phyloP scores from a whole-genome alignment of 2,888 invertebrate genomes.

The Danaus chrysippus region DNA sequence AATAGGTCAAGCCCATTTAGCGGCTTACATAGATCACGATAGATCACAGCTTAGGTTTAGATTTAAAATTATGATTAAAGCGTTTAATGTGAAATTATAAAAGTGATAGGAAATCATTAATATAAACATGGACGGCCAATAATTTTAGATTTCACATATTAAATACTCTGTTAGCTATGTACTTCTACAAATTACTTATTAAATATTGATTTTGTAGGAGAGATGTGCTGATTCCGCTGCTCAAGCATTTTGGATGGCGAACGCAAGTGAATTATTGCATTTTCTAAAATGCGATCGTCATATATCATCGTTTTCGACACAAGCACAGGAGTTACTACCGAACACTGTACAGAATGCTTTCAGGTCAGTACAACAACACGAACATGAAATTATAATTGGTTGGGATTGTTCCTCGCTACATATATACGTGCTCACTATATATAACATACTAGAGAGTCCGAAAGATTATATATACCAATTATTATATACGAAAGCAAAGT shows the following conservation, averaged over 20 bases:
- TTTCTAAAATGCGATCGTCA: constrained; percentile 97
- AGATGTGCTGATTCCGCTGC: constrained; percentile 91
- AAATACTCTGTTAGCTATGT: neutral
- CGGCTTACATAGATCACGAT: constrained; percentile 1
- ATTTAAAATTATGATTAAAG: too few species aligned
- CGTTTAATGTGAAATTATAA: too few species aligned
- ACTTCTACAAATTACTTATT: neutral
- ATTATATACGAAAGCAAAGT: too few species aligned
- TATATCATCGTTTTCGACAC: constrained; percentile 93
- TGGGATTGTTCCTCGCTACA: too few species aligned
- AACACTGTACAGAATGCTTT: constrained; percentile 96
- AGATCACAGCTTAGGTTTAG: neutral
- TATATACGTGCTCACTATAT: too few species aligned
- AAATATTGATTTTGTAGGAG: constrained; percentile 74
- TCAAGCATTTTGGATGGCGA: constrained; percentile 98
- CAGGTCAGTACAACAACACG: constrained; percentile 67
- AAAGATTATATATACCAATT: too few species aligned
- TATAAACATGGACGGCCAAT: too few species aligned
- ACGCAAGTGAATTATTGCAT: constrained; percentile 96
- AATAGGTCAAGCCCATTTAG: neutral
- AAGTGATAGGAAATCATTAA: too few species aligned
- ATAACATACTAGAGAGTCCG: too few species aligned
- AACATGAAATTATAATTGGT: neutral
- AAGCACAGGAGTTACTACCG: constrained; percentile 95
- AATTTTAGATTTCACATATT: neutral